phyloP scores from a whole-genome alignment of 2,888 invertebrate genomes.

The Nomada ruficornis region DNA sequence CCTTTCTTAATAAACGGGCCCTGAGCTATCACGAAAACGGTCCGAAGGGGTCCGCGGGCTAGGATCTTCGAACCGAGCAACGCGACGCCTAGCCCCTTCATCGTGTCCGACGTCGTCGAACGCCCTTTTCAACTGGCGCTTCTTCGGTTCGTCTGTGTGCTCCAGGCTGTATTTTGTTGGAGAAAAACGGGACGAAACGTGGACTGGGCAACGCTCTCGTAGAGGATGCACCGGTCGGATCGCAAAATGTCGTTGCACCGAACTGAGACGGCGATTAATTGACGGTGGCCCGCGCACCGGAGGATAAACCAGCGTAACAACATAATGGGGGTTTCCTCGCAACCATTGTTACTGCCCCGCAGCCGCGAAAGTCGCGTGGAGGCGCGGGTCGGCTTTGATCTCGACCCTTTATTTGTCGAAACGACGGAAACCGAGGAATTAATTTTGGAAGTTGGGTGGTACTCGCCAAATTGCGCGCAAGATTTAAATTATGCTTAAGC shows the following conservation, averaged over 20 bases:
- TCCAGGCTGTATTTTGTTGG: conserved; percentile 53
- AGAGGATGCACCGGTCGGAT: not conserved
- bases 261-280: conserved; percentile 56
- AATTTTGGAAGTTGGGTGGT: conserved; percentile 4
- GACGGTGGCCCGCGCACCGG: conserved; percentile 36
- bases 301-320: conserved; percentile 51
- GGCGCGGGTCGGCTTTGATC: conserved; percentile 17
- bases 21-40: conserved; percentile 72
- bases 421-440: conserved; percentile 21
- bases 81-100: conserved; percentile 15
- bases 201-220: not conserved
- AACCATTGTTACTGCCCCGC: conserved; percentile 1
- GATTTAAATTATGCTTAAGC: too few species aligned
- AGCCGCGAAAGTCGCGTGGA: conserved; percentile 13
- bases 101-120: conserved; percentile 18
- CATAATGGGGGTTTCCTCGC: conserved; percentile 46
- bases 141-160: conserved; percentile 55
- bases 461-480: not conserved
- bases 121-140: conserved; percentile 46
- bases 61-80: conserved; percentile 49
- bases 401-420: conserved; percentile 29
- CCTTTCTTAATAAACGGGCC: conserved; percentile 70
- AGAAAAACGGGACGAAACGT: conserved; percentile 26
- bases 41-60: conserved; percentile 49
- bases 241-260: conserved; percentile 59